Percentiles rank a stretch among this genome's conserved stretches.
phyloP scores from a whole-genome alignment of 2,888 invertebrate genomes.

The Ormyrus pomaceus region DNA sequence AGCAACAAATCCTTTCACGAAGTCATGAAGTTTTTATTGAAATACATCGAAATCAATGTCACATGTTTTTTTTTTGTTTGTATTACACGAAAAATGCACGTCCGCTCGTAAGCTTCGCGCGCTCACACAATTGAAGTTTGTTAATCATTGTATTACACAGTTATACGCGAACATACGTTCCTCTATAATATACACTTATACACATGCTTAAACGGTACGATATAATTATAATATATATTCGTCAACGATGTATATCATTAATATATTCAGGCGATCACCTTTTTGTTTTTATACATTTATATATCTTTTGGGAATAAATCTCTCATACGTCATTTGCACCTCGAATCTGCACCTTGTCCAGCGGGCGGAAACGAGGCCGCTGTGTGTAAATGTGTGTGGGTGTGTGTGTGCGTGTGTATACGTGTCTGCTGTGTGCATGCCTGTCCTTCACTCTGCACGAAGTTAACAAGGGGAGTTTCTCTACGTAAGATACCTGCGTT shows the following conservation, averaged over 20 bases:
- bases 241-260: constrained; percentile 8
- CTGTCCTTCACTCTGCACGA: background rate
- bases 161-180: constrained; percentile 41
- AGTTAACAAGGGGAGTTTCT: constrained; percentile 28
- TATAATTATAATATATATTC: constrained; percentile 15
- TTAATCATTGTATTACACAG: constrained; percentile 14
- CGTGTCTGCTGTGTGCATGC: no score
- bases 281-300: background rate
- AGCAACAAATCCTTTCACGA: background rate
- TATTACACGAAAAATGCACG: constrained; percentile 38
- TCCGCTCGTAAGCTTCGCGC: background rate
- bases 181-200: constrained; percentile 48
- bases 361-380: constrained; percentile 30
- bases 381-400: background rate
- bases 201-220: constrained; percentile 31
- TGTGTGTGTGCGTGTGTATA: no score
- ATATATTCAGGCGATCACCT: background rate
- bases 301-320: background rate
- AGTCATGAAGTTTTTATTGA: constrained; percentile 55
- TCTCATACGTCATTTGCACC: constrained; percentile 13
- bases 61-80: constrained; percentile 34
- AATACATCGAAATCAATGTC: constrained; percentile 52
- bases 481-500: constrained; percentile 48
- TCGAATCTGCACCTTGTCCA: background rate
- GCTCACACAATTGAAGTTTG: background rate